Conservation (phyloP, 2,113 vertebrate species). For the Hemichromis elongatus region DNA sequence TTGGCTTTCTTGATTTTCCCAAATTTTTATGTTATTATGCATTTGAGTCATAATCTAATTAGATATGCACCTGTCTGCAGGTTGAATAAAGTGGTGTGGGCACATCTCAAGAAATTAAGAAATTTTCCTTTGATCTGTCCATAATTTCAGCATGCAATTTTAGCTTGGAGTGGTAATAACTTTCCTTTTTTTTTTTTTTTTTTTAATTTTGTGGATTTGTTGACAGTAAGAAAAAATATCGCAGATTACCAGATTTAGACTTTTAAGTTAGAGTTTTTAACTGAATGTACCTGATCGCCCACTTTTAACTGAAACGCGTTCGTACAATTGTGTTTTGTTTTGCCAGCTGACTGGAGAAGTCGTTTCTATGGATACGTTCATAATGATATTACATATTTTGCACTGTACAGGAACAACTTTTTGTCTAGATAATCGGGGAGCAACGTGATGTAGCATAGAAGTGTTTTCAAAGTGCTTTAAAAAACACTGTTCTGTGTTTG, state of each 20-base stretch:
- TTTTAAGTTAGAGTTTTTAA: constrained; percentile 64
- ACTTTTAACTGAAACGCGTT: constrained; percentile 70
- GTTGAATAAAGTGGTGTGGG: neutral
- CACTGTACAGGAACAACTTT: constrained; percentile 64
- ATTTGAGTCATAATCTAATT: neutral
- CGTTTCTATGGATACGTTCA: constrained; percentile 65
- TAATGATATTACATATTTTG: constrained; percentile 64
- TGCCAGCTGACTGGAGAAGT: constrained; percentile 42
- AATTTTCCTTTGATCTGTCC: neutral
- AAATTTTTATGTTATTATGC: neutral
- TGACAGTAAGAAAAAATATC: neutral
- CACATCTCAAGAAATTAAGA: neutral
- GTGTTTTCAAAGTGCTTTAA: constrained; percentile 67
- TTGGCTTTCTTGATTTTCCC: neutral
- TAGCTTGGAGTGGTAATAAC: neutral
- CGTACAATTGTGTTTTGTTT: constrained; percentile 64
- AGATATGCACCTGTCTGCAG: neutral
- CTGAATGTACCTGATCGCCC: constrained; percentile 74
- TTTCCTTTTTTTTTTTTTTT: no score
- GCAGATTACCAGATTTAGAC: neutral
- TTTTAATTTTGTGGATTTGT: neutral
- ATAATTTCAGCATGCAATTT: neutral
- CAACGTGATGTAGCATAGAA: constrained; percentile 53
- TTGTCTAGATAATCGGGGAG: constrained; percentile 44
- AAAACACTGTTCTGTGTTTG: constrained; percentile 59